Base-by-base conservation (phyloP, 1,140 invertebrate species). In the Drosophila funebris region DNA sequence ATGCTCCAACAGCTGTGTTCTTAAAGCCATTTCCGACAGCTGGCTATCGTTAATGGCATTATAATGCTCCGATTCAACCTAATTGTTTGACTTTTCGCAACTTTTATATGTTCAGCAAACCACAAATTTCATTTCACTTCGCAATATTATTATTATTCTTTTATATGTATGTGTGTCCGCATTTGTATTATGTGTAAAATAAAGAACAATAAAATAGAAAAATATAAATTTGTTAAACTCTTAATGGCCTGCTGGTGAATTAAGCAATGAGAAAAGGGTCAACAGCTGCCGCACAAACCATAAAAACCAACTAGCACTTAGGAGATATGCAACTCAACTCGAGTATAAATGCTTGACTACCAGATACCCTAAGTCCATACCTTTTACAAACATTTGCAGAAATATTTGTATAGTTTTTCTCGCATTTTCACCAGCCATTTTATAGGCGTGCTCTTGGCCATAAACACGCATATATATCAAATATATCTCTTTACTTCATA, bases 31-130 rank as follows among this genome's bases (percentile, higher is more conserved):
- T 46, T 64, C 48, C 58, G 72, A 75, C 72, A 71, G 58, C 67
- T 71, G 72, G 56, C 53, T 36, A 63, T 70, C 54, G 31, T 57
- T 74, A 71, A 75, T 71, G 53, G 52, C 37, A 58, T 64, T 58
- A 64, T 73, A 53, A 62, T 61, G 66, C 44, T 56, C 20, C 41
- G 43, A 70, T 63, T 70, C 67, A 70, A 63, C 27, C 67, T 39
- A 58, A 56, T 63, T 70, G 37, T 29, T 22, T 37, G 20, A 31
- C 11, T 52, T 37, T 68, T 64, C 29, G 72, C 50, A 61, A 57
- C 20, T 27, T 54, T 60, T 60, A 57, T 20, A 50, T 50, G 50
- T 31, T 14, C n/a, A 24, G 20, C 5, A 16, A 6, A n/a, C n/a
- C 9, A 50, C 31, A 50, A 39, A 20, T 60, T 50, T 31, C 44